Percentiles rank a stretch among this genome's conserved stretches.
Evolutionary conservation across 1,140 invertebrate species (phyloP).

Genomic region (Camponotus pennsylvanicus): DNA sequence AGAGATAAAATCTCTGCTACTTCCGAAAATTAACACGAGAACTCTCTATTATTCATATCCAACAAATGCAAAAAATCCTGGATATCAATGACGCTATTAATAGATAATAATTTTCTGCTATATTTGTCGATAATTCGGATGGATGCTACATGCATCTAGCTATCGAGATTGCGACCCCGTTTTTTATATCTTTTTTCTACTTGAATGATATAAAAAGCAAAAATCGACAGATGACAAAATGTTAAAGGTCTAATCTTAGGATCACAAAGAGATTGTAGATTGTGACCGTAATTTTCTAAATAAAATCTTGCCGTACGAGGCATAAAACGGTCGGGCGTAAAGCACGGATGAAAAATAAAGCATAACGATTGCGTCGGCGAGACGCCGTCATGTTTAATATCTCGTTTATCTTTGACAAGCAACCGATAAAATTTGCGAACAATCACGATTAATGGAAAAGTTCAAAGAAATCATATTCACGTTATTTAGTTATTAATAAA

Average conservation of each 20-base stretch:
- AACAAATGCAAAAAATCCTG: background rate
- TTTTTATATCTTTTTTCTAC: conserved; percentile 3
- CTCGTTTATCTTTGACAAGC: conserved; percentile 45
- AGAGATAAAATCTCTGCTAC: conserved; percentile 1
- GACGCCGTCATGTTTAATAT: conserved; percentile 42
- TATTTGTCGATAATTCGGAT: conserved; percentile 35
- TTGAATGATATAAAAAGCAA: background rate
- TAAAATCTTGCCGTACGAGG: conserved; percentile 34
- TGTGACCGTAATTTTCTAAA: conserved; percentile 29
- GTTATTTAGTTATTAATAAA: background rate
- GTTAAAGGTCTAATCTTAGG: background rate
- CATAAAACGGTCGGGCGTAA: conserved; percentile 30
- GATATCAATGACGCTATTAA: conserved; percentile 14
- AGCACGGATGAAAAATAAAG: conserved; percentile 22
- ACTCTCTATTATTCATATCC: conserved; percentile 44
- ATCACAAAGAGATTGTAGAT: background rate
- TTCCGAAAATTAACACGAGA: background rate
- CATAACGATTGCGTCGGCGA: conserved; percentile 31
- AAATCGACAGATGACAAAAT: conserved; percentile 29
- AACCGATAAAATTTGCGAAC: conserved; percentile 33
- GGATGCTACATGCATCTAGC: background rate
- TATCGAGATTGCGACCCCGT: background rate
- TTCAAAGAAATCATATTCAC: conserved; percentile 9
- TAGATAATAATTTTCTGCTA: conserved; percentile 12
- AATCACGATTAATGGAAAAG: conserved; percentile 8